These are phyloP conservation scores for Strix aluco DNA, from an alignment of 2,113 vertebrate genomes.

Conservation along the genomic window DNA sequence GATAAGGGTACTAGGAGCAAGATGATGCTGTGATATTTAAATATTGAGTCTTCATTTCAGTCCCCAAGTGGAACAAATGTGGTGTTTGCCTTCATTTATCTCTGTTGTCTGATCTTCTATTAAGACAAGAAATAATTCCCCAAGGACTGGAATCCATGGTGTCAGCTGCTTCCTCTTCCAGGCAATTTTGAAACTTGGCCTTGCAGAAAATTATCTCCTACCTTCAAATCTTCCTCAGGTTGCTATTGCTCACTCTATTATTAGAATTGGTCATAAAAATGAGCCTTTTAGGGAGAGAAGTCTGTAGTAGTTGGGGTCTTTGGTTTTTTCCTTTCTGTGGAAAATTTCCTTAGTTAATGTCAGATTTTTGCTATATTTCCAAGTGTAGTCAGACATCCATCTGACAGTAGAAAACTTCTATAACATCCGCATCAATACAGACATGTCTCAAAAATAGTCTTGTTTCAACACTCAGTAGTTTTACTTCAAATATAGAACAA, in stretches of 20 bases:
- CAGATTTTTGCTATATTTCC: background rate
- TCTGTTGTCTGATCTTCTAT: background rate
- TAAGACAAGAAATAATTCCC: background rate
- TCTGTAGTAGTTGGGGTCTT: background rate
- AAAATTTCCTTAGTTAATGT: background rate
- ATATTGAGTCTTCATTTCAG: background rate
- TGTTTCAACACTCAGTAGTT: background rate
- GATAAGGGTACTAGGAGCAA: background rate
- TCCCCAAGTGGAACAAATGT: background rate
- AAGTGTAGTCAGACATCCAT: background rate
- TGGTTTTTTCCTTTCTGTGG: background rate
- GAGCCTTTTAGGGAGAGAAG: background rate
- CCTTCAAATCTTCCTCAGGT: background rate
- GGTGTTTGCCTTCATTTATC: background rate
- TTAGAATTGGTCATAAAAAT: background rate
- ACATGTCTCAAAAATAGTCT: background rate
- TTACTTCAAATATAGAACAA: background rate
- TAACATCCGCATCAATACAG: background rate
- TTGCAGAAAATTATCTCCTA: background rate
- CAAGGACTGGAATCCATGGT: fast-evolving
- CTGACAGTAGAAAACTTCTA: background rate
- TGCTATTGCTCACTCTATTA: background rate
- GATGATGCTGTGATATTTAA: background rate
- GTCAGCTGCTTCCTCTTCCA: background rate
- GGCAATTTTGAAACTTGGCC: background rate